These are phyloP conservation scores for Polydesmus complanatus DNA, from an alignment of 2,888 invertebrate genomes.

Conservation along the genomic window DNA sequence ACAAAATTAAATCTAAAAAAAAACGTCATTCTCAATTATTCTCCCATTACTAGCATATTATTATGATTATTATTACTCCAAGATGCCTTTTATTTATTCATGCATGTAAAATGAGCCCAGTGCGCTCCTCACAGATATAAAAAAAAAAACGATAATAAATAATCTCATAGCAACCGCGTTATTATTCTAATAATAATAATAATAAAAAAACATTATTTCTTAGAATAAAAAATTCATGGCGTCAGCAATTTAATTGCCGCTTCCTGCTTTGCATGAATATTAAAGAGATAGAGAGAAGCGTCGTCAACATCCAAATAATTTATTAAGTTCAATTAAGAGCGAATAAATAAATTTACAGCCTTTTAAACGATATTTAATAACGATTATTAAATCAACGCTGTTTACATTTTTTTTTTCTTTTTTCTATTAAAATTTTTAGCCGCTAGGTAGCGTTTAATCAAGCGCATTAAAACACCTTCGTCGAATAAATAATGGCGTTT, in stretches of 20 bases:
- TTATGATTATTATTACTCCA: too few relatives aligned
- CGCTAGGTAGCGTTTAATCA: background rate
- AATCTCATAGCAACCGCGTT: too few relatives aligned
- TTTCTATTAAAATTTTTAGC: background rate
- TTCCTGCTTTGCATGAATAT: background rate
- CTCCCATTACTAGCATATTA: too few relatives aligned
- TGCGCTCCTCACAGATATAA: too few relatives aligned
- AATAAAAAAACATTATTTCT: background rate
- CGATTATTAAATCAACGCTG: background rate
- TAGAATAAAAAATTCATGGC: background rate
- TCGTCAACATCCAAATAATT: background rate
- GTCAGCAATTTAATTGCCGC: background rate
- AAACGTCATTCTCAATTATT: too few relatives aligned
- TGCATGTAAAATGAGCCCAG: too few relatives aligned
- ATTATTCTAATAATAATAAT: background rate
- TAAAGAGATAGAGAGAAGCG: background rate
- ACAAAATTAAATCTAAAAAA: too few relatives aligned
- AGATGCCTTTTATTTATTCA: too few relatives aligned
- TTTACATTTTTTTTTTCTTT: background rate
- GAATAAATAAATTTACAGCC: background rate
- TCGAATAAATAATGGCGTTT: background rate
- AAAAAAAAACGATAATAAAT: background rate
- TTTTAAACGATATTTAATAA: background rate
- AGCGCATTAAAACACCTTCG: background rate
- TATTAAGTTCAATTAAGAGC: background rate